Base-by-base conservation (phyloP, 2,113 vertebrate genomes). In the Furnarius figulus region DNA sequence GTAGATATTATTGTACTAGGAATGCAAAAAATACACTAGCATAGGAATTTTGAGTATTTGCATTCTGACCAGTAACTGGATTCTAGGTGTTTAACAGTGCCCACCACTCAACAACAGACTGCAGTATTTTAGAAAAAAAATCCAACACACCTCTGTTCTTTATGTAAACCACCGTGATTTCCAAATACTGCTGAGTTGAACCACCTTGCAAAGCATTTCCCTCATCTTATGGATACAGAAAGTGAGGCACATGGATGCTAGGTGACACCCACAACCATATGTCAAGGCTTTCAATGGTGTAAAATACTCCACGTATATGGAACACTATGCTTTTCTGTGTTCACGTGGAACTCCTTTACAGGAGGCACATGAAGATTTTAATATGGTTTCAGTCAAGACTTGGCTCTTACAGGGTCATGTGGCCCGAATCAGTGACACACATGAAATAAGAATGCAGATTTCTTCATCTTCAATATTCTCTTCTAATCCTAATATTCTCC, bases 211-310 rank as follows among this genome's bases (percentile, higher is more conserved):
- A 67, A 93, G 62, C 39, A 22, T 49, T 78, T 76, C n/a, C 42
- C 46, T 77, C 35, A 65, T 58, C 33, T 78, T 63, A 81, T 1
- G 40, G 47, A 71, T 42, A 65, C 13, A 72, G 46, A 77, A 66
- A 85, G 56, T 22, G 52, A 85, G 74, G 89, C 68, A 89, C 89
- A 78, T 39, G 65, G 72, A 90, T 44, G 65, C 30, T 59, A 58
- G 72, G 85, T 92, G 94, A 93, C 83, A 96, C 53, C 63, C 89
- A 94, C 84, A 87, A 62, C 37, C 81, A 66, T 72, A 89, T 71
- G 77, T 56, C 40, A 85, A 40, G 73, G 70, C 35, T 77, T 77
- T 55, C 47, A 62, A 6, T 3, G 8, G 74, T 59, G 62, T 78
- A 90, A 80, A 85, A 78, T 28, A 68, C 37, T 61, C 31, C 82